Base-by-base conservation (phyloP, 1,140 invertebrate genomes). In the Procambarus virginalis region DNA sequence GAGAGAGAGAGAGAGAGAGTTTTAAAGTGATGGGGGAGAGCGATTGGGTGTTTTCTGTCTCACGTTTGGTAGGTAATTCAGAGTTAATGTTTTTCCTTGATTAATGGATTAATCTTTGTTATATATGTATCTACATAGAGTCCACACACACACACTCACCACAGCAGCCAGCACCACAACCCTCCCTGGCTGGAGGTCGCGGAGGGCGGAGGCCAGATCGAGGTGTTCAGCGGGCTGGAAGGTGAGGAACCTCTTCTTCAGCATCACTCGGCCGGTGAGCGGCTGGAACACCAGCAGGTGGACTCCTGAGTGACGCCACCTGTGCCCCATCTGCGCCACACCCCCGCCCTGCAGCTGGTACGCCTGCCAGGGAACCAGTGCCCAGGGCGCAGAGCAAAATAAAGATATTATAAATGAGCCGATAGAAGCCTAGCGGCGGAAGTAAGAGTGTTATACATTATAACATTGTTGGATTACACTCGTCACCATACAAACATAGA, bases 171-270 rank as follows among this genome's bases (percentile, higher is more conserved):
- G 20, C n/a, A 89, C 34, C 17, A 89, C 20, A 0, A 89, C 6
- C 2, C 82, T 48, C 0, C 81, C 81, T 14, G 81, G 81, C 73
- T 79, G 81, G 55, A 84, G 49, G 9, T 34, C n/a, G 3, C 9
- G 1, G 10, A 89, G 51, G 55, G 60, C 46, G 5, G 70, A 46
- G 5, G 76, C 88, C 58, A 89, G 12, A n/a, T 89, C 75, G 17
- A 68, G 22, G 17, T 79, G 81, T n/a, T 89, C 88, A 0, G 88
- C 88, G 12, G 88, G 88, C 55, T 89, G 88, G 60, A 70, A 84
- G 1, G 88, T 89, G 45, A 89, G 20, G 86, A 87, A 87, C n/a
- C 64, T 45, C 78, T 73, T 55, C 1, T 5, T 1, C 60, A 79
- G 51, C 86, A 81, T 81, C n/a, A 87, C 60, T 2, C 12, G 46